Percentiles rank a stretch among this genome's conserved stretches.
Conservation (phyloP, 2,888 invertebrate genomes). For the Ephialtes manifestator region DNA sequence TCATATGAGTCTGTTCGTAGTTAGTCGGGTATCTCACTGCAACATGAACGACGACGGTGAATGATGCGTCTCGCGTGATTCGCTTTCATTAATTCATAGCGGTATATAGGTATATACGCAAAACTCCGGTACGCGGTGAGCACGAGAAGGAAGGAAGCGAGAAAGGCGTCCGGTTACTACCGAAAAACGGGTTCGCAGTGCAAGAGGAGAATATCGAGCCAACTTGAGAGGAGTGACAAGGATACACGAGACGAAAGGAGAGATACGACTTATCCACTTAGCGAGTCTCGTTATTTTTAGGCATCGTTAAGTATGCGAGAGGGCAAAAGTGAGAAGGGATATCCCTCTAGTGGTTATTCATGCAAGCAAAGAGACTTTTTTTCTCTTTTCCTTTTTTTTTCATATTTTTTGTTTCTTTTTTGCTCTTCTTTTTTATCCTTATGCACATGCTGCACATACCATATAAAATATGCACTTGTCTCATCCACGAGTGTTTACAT, state of each 20-base stretch:
- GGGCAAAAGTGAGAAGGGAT: constrained; percentile 33
- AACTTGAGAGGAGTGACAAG: background rate
- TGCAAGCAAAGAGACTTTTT: constrained; percentile 10
- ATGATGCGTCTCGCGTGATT: constrained; percentile 71
- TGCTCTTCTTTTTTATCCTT: background rate
- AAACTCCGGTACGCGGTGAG: constrained; percentile 38
- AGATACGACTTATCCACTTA: constrained; percentile 66
- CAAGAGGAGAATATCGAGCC: constrained; percentile 8
- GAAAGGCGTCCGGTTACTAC: constrained; percentile 64
- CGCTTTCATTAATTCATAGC: constrained; percentile 69
- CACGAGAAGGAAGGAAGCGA: constrained; percentile 61
- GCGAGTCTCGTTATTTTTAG: constrained; percentile 66
- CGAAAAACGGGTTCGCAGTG: constrained; percentile 64
- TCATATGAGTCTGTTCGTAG: constrained; percentile 15
- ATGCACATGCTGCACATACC: background rate
- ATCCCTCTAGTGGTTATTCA: constrained; percentile 40
- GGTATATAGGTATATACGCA: constrained; percentile 14
- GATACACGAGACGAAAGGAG: constrained; percentile 47
- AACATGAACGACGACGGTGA: constrained; percentile 42
- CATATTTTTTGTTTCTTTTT: background rate
- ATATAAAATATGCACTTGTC: background rate
- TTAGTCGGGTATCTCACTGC: constrained; percentile 51
- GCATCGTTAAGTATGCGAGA: constrained; percentile 64
- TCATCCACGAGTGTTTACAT: background rate
- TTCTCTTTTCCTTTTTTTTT: background rate